Evolutionary conservation across 1,140 invertebrate genomes (phyloP), one percentile per base, ranked within the genome.

Genomic region (Proales similis): DNA sequence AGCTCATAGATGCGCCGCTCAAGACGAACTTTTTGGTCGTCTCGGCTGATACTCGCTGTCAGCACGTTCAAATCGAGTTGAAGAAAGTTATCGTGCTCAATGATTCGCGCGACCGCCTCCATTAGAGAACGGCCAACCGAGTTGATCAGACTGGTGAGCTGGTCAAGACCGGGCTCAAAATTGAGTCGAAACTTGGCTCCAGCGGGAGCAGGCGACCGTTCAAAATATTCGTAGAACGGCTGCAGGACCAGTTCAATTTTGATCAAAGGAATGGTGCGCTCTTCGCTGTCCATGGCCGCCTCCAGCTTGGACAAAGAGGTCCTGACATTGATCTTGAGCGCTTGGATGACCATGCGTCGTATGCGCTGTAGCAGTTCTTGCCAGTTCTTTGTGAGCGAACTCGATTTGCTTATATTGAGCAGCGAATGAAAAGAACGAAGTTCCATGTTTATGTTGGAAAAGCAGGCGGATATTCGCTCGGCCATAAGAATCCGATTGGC

Each of bases 321-420:
- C 71, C 84, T 85, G 12, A 87, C 79, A 65, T 85, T 82, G 30
- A 85, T 76, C 65, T 81, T 79, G 42, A 89, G 78, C 1, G 87
- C 84, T 73, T 85, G 84, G 73, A 86, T 83, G 29, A 90, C 72
- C 68, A 88, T 75, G 33, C 72, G 72, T 71, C 90, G 87, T 68
- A 88, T 83, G 69, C 83, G 83, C 66, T 80, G 79, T 1, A 88
- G 80, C 75, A 87, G 89, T 49, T 79, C 78, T 30, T 82, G 77
- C 87, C 87, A 90, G n/a, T n/a, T n/a, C n/a, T n/a, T n/a, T n/a
- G n/a, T n/a, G n/a, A n/a, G n/a, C n/a, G n/a, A n/a, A n/a, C n/a
- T n/a, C n/a, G n/a, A n/a, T n/a, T n/a, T n/a, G n/a, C n/a, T n/a
- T n/a, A n/a, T n/a, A n/a, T n/a, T n/a, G n/a, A n/a, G n/a, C n/a